Evolutionary conservation across 2,113 vertebrate species (phyloP), one percentile per base, ranked within the genome.

Genomic region (Nannospalax galili): DNA sequence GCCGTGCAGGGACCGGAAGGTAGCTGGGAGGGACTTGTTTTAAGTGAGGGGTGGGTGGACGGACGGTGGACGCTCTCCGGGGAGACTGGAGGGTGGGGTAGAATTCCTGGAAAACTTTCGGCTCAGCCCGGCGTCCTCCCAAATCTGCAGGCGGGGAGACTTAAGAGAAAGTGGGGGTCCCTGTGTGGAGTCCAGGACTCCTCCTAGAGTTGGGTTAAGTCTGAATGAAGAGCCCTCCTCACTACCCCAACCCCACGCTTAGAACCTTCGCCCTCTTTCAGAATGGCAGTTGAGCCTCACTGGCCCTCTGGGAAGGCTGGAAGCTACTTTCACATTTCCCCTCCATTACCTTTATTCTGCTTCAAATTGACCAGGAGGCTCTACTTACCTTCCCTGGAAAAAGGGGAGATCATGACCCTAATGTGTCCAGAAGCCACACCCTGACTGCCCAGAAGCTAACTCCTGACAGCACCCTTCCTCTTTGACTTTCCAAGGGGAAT

Each of bases 221-320:
- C 84, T 82, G 88, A 88, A 81, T 48, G 85, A 84, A 26, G 22
- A 70, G 88, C 85, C 37, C 40, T 37, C 19, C 72, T 89, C 73
- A 40, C 65, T 94, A 52, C 64, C 90, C 88, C 91, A 93, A 84
- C 94, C 56, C 96, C 94, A 95, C 89, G 77, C 94, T 92, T 97
- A 94, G 97, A 98, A 97, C 97, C 96, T 95, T 97, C 78, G 74
- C 91, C 74, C 87, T 75, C 62, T 97, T 93, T 95, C 74, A 86
- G 94, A 97, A 86, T 95, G 97, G 89, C 97, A 95, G 97, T 98
- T 98, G 93, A 97, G 72, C 80, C 30, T 95, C 96, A 92, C 96
- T 96, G 95, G 94, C 91, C 64, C 19, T 60, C 79, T 58, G 67
- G 78, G 92, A 93, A 91, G 60, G 85, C 82, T 90, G 86, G 73